Evolutionary conservation across 2,888 invertebrate genomes (phyloP).

Genomic region (Drosophila subquinaria): DNA sequence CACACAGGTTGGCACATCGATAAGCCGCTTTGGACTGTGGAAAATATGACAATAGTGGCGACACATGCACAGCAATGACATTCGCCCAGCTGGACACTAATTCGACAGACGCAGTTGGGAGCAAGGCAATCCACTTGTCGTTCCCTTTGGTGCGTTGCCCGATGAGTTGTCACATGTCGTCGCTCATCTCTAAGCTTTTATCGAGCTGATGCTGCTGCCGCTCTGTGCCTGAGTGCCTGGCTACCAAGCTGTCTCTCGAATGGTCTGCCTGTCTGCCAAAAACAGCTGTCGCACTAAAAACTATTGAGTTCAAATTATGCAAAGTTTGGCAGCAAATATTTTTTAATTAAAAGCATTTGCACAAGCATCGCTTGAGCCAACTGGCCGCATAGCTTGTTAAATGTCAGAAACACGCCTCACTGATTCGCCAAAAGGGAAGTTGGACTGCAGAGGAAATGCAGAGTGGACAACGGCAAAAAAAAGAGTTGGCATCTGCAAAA

Average conservation of each 20-base stretch:
- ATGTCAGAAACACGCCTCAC: slow-evolving; percentile 75
- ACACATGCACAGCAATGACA: slow-evolving; percentile 47
- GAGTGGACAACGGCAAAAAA: neutral
- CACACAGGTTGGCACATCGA: slow-evolving; percentile 3
- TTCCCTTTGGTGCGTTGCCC: slow-evolving; percentile 64
- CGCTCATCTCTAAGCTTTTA: slow-evolving; percentile 47
- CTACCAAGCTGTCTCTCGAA: slow-evolving; percentile 49
- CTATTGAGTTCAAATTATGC: slow-evolving; percentile 71
- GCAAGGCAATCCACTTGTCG: slow-evolving; percentile 38
- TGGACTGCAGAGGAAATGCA: neutral
- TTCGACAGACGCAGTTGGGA: slow-evolving; percentile 33
- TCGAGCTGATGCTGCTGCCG: no score
- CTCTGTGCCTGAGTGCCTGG: slow-evolving; percentile 48
- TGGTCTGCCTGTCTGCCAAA: slow-evolving; percentile 25
- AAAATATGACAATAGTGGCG: slow-evolving; percentile 62
- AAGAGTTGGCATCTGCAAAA: slow-evolving; percentile 64
- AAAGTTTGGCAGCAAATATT: slow-evolving; percentile 67
- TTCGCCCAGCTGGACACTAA: slow-evolving; percentile 50
- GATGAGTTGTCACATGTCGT: slow-evolving; percentile 79
- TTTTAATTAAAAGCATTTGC: slow-evolving; percentile 76
- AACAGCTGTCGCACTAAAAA: slow-evolving; percentile 47
- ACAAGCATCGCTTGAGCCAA: slow-evolving; percentile 50
- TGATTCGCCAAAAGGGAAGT: slow-evolving; percentile 56
- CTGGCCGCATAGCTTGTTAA: slow-evolving; percentile 68
- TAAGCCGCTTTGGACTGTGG: slow-evolving; percentile 40